phyloP scores from a whole-genome alignment of 2,888 invertebrate genomes.

The Hemithea aestivaria region DNA sequence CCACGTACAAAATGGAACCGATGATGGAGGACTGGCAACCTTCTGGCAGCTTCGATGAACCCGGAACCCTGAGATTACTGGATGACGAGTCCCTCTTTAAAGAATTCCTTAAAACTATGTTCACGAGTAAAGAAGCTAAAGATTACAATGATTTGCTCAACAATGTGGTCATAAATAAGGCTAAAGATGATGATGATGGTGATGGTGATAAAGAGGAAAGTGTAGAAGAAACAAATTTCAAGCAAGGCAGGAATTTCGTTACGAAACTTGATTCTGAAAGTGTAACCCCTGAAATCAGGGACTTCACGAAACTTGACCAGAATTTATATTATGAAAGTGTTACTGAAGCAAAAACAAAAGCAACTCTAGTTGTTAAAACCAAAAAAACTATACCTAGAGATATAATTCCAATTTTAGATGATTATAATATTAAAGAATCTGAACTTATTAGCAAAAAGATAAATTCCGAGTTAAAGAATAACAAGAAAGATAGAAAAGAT shows the following conservation, averaged over 20 bases:
- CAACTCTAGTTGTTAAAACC: no score
- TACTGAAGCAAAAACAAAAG: no score
- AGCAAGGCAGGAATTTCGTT: no score
- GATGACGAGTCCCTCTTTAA: conserved; percentile 38
- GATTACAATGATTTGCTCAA: conserved; percentile 24
- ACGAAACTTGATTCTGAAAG: no score
- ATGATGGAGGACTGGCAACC: conserved; percentile 1
- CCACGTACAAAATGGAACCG: background rate
- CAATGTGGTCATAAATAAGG: conserved; percentile 8
- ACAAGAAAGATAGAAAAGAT: background rate
- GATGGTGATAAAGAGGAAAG: conserved; percentile 12
- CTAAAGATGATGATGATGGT: conserved; percentile 4
- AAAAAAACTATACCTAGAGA: no score
- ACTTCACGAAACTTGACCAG: no score
- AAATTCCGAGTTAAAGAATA: no score
- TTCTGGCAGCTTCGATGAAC: conserved; percentile 1
- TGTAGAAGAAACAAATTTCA: background rate
- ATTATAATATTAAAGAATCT: no score
- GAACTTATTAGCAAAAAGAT: no score
- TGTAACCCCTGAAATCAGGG: no score
- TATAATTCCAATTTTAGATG: no score
- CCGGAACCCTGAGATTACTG: conserved; percentile 30
- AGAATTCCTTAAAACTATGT: conserved; percentile 46
- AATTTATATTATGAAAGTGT: no score
- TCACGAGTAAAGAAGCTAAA: conserved; percentile 39